Evolutionary conservation across 2,888 invertebrate species (phyloP).

Genomic region (Cantharis flavilabris): DNA sequence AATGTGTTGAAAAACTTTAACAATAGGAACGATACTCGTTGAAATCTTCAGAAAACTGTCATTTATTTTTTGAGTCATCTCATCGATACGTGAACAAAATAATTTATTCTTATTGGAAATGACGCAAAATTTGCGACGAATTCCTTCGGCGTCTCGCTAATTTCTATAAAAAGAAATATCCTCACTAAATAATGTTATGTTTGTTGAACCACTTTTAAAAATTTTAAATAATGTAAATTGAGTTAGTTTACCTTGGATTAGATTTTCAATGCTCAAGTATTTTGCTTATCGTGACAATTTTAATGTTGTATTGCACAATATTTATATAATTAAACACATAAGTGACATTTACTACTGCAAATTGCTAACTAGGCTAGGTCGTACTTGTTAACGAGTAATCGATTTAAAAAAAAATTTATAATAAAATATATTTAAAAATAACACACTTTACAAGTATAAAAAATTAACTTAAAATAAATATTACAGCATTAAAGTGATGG

Average conservation of each 20-base stretch:
- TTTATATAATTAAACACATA: slow-evolving; percentile 15
- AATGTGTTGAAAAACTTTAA: slow-evolving; percentile 22
- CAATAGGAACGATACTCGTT: slow-evolving; percentile 30
- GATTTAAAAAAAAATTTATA: background rate
- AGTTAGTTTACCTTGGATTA: slow-evolving; percentile 7
- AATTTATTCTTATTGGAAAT: background rate
- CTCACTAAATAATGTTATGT: background rate
- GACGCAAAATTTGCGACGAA: background rate
- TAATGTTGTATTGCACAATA: slow-evolving; percentile 11
- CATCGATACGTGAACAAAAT: slow-evolving; percentile 26
- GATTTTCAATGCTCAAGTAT: slow-evolving; percentile 9
- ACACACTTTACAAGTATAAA: slow-evolving; percentile 12
- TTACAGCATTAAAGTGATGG: slow-evolving; percentile 15
- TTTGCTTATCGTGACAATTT: slow-evolving; percentile 10
- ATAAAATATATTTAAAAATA: slow-evolving; percentile 3
- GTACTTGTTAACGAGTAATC: background rate
- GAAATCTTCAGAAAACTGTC: slow-evolving; percentile 25
- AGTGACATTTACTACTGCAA: slow-evolving; percentile 12
- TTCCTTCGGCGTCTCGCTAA: background rate
- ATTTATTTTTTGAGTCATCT: slow-evolving; percentile 22
- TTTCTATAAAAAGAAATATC: background rate
- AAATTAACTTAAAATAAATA: slow-evolving; percentile 18
- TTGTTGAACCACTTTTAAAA: background rate
- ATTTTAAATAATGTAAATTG: background rate
- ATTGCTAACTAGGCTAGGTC: slow-evolving; percentile 8